Percentiles rank a stretch among this genome's conserved stretches.
Evolutionary conservation across 2,888 invertebrate species (phyloP).

Genomic region (Phymatocera aterrima): DNA sequence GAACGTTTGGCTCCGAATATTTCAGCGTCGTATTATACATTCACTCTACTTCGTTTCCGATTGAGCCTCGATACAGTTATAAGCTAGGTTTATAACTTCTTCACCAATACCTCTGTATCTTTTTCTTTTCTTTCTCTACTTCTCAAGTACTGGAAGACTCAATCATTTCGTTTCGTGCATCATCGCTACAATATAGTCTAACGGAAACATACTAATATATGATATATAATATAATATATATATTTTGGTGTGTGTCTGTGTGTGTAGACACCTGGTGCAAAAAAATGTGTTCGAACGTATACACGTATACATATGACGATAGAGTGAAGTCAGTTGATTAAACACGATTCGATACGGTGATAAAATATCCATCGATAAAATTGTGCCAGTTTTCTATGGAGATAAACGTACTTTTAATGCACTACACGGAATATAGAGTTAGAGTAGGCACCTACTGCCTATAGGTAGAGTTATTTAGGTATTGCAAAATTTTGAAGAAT

Average conservation of each 20-base stretch:
- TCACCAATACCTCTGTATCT: not conserved
- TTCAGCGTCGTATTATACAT: not conserved
- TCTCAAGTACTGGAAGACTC: not conserved
- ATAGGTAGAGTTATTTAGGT: too few species aligned
- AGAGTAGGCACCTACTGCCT: too few species aligned
- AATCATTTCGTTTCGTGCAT: slow-evolving; percentile 9
- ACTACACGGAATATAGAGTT: too few species aligned
- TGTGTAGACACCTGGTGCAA: too few species aligned
- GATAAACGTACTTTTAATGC: not conserved
- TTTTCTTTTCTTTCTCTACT: not conserved
- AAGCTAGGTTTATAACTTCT: not conserved
- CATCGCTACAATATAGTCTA: slow-evolving; percentile 9
- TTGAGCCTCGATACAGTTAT: not conserved
- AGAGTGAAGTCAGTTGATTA: slow-evolving; percentile 34
- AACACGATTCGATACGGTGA: slow-evolving; percentile 35
- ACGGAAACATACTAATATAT: not conserved
- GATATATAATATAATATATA: not conserved
- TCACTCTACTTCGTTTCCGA: not conserved
- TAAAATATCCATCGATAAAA: not conserved
- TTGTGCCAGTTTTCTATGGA: not conserved
- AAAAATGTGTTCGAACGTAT: not conserved
- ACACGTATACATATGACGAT: not conserved
- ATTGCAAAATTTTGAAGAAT: too few species aligned
- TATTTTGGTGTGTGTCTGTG: not conserved
- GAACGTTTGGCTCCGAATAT: not conserved